phyloP scores from a whole-genome alignment of 1,140 invertebrate genomes.

The Ips nitidus region DNA sequence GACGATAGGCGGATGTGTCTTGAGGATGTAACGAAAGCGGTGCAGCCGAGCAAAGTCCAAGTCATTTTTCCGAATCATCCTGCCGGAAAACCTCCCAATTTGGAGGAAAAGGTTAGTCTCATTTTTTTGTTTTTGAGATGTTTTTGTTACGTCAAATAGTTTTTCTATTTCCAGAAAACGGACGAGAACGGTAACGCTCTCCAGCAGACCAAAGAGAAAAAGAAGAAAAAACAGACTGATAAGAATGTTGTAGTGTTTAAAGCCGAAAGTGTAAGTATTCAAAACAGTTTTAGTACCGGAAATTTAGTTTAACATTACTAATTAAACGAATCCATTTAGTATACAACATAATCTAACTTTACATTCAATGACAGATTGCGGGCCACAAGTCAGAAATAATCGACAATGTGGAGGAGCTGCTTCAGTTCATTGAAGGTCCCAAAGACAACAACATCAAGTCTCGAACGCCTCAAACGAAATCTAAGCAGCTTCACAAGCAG shows the following conservation, averaged over 20 bases:
- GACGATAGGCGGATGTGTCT: slow-evolving; percentile 26
- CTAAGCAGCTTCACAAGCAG: slow-evolving; percentile 46
- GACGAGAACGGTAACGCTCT: slow-evolving; percentile 58
- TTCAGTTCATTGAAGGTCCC: slow-evolving; percentile 59
- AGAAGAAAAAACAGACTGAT: slow-evolving; percentile 45
- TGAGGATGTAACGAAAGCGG: slow-evolving; percentile 33
- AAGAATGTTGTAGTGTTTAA: slow-evolving; percentile 45
- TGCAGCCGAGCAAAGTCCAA: slow-evolving; percentile 37
- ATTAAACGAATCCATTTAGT: neutral
- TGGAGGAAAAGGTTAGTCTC: slow-evolving; percentile 36
- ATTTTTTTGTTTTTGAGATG: slow-evolving; percentile 12
- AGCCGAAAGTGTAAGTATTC: slow-evolving; percentile 42
- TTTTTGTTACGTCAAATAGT: slow-evolving; percentile 34
- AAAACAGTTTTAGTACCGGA: slow-evolving; percentile 2
- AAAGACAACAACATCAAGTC: slow-evolving; percentile 33
- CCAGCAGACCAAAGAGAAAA: slow-evolving; percentile 45
- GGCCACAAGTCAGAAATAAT: slow-evolving; percentile 51
- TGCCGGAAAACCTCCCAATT: slow-evolving; percentile 5
- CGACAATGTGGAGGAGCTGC: slow-evolving; percentile 53
- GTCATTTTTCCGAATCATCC: slow-evolving; percentile 36
- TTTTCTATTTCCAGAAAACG: slow-evolving; percentile 50
- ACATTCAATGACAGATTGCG: slow-evolving; percentile 35
- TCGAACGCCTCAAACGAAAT: slow-evolving; percentile 37
- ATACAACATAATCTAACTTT: too few species aligned
- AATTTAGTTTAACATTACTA: neutral